phyloP scores from a whole-genome alignment of 2,113 vertebrate species.

The Odocoileus virginianus region DNA sequence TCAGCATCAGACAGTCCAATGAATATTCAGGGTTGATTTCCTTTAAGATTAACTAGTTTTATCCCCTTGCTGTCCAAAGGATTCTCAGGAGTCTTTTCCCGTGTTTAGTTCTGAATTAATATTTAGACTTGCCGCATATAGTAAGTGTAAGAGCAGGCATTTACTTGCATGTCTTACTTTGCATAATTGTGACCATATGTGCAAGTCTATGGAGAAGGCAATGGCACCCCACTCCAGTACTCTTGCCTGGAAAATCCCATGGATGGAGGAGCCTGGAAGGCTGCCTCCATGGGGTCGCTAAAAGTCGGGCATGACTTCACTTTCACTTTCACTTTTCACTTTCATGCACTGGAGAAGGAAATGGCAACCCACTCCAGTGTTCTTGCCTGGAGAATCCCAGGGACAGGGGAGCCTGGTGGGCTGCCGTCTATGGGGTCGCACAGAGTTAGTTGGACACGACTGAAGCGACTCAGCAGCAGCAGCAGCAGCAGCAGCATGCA shows the following conservation, averaged over 20 bases:
- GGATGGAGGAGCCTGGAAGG: too few species aligned
- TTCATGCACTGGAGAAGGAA: too few species aligned
- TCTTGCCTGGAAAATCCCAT: too few species aligned
- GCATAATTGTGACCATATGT: neutral
- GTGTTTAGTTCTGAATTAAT: neutral
- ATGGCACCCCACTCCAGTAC: too few species aligned
- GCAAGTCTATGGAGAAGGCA: neutral
- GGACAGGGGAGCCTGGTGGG: too few species aligned
- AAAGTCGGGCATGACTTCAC: too few species aligned
- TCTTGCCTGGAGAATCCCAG: too few species aligned
- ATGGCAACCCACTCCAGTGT: too few species aligned
- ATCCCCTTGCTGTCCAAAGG: neutral
- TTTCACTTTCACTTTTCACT: too few species aligned
- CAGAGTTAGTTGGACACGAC: fast-evolving
- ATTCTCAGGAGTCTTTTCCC: neutral
- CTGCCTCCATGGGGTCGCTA: too few species aligned
- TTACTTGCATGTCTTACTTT: neutral
- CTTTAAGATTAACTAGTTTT: neutral
- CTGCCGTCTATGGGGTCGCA: too few species aligned
- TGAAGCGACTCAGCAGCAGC: too few species aligned
- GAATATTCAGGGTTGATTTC: neutral
- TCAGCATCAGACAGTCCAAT: neutral
- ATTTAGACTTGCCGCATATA: neutral
- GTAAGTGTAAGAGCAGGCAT: neutral
- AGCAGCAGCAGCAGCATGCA: neutral